Base-by-base conservation (phyloP, 1,140 invertebrate species). In the Cyrtorhinus lividipennis region DNA sequence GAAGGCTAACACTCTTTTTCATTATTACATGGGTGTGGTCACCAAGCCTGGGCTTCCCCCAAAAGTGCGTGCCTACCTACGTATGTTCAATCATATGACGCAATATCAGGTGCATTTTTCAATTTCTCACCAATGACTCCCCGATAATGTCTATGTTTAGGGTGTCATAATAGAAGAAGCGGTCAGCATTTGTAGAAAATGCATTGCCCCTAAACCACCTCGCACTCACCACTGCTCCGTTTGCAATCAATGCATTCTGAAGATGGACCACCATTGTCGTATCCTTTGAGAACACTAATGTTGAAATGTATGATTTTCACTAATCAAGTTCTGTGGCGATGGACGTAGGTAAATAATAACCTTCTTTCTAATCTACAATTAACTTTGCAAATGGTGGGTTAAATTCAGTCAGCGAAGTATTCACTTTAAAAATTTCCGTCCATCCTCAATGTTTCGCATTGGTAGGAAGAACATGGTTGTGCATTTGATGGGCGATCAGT, bases 201-300 rank as follows among this genome's bases (percentile, higher is more conserved):
- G 95, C 71, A 90, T 95, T 59, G 78, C 84, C 58, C 92, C 93
- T 20, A 97, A 95, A 73, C 93, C 94, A 46, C 91, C 92, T 1
- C 78, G 95, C 60, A 90, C 93, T 0, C 95, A 98, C 75, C 95
- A 98, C 73, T 98, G 95, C 71, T 94, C 90, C 15, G 83, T 98
- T 18, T 98, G 95, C 72, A 90, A 95, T 70, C 81, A 78, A 69
- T 98, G 95, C 72, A 81, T 97, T 62, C 76, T 98, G 0, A 94
- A 91, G 71, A 98, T 98, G 94, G 95, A 98, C 75, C 95, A 98
- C 76, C 95, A 98, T 73, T 98, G 95, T 74, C 94, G 87, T 89
- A 83, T 83, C 81, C 81, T 83, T 83, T 69, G 53, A 59, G n/a
- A n/a, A n/a, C n/a, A n/a, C n/a, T n/a, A n/a, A n/a, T n/a, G n/a